Conservation (phyloP, 2,797 vertebrate genomes). For the Fratercula arctica region DNA sequence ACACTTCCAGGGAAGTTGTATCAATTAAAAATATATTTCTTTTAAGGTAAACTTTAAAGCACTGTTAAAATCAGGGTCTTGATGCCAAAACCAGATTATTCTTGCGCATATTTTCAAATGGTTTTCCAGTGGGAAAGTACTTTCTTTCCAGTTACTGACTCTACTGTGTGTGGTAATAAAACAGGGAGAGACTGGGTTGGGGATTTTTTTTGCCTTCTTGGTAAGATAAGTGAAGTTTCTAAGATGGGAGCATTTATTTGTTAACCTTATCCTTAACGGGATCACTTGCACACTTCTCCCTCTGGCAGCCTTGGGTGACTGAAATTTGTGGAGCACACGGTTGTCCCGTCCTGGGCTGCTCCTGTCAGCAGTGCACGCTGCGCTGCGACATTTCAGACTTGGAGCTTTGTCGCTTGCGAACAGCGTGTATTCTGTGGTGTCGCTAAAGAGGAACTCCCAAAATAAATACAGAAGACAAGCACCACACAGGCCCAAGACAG, state of each 20-base stretch:
- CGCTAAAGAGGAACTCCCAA: not conserved
- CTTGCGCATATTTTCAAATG: not conserved
- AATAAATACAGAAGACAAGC: not conserved
- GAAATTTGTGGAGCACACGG: fast-evolving
- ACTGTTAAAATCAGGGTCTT: not conserved
- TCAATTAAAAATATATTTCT: not conserved
- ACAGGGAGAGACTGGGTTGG: not conserved
- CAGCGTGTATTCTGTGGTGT: not conserved
- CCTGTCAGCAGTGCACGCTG: not conserved
- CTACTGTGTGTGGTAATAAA: fast-evolving
- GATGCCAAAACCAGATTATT: not conserved
- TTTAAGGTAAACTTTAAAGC: not conserved
- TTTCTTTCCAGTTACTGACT: not conserved
- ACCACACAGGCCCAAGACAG: not conserved
- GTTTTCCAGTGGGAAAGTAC: not conserved
- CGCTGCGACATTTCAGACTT: fast-evolving
- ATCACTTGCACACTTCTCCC: fast-evolving
- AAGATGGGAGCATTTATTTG: not conserved
- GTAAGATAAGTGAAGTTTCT: not conserved
- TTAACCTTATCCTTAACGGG: fast-evolving
- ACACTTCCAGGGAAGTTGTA: not conserved
- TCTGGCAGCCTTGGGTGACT: not conserved
- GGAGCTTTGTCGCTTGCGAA: not conserved
- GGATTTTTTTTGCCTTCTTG: not conserved
- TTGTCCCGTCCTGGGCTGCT: not conserved